Evolutionary conservation across 2,113 vertebrate species (phyloP), one percentile per base, ranked within the genome.

Genomic region (Zosterops borbonicus): DNA sequence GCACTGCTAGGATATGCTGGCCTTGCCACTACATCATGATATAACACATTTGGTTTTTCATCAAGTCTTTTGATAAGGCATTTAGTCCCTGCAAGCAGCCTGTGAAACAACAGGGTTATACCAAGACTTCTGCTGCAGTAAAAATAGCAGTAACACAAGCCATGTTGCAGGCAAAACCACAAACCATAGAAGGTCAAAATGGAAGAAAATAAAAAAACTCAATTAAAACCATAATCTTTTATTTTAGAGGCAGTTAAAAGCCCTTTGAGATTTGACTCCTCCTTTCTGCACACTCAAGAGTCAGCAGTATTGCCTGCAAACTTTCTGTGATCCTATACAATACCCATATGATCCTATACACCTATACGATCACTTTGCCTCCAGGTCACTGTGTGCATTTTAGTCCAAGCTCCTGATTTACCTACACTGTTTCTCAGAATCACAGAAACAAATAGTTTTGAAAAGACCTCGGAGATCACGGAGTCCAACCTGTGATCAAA

Each of bases 321-420:
- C 39, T 39, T 12, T 39, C 39, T 39, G 5, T 39, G 39, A 39
- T 39, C 39, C 39, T 5, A 39, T 39, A 39, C 5, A 5, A 39
- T 39, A 39, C 39, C 39, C 5, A 39, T 39, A 5, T 5, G 39
- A 39, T 39, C 39, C 39, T 39, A 39, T 39, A 39, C 39, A 11
- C 3, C 64, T 14, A 7, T 17, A 7, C 0, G 1, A 19, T 5
- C 27, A 17, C 14, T 77, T 73, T 46, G 33, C 13, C 20, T 29
- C 39, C 50, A 49, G 31, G 29, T 37, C 59, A 33, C 8, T 0
- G 9, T 11, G 6, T 1, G 7, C 12, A 6, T 19, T 76, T 53
- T 23, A 79, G n/a, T 21, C 35, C 29, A 7, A 37, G 3, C 11
- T 42, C 44, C 20, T 62, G 31, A 3, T 21, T 46, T 53, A 35